phyloP scores from a whole-genome alignment of 2,888 invertebrate species.

The Microchrysa polita region DNA sequence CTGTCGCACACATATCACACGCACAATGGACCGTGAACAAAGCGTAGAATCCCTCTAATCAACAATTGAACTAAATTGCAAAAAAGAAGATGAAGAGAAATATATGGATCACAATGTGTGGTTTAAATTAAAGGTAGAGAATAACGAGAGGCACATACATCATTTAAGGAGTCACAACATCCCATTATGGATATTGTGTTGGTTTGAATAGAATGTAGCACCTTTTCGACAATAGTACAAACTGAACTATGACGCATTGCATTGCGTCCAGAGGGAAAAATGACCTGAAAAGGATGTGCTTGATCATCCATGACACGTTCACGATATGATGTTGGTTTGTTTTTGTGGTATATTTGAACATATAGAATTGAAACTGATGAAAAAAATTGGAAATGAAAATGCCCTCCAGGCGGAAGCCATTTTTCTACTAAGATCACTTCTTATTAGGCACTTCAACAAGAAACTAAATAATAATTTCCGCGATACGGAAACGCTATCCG shows the following conservation, averaged over 20 bases:
- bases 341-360: neutral
- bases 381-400: too few relatives aligned
- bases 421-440: neutral
- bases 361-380: too few relatives aligned
- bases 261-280: neutral
- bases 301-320: slow-evolving; percentile 28
- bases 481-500: neutral
- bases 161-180: slow-evolving; percentile 48
- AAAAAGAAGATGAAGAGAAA: neutral
- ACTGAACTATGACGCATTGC: too few relatives aligned
- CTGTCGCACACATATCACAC: slow-evolving; percentile 37
- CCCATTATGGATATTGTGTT: slow-evolving; percentile 32
- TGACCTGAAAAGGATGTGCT: slow-evolving; percentile 20
- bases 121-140: slow-evolving; percentile 44
- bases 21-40: slow-evolving; percentile 15
- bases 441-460: too few relatives aligned
- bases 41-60: slow-evolving; percentile 15
- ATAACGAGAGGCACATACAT: slow-evolving; percentile 44
- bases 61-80: slow-evolving; percentile 1
- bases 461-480: neutral
- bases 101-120: slow-evolving; percentile 35
- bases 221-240: neutral
- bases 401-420: too few relatives aligned
- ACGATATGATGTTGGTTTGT: slow-evolving; percentile 16
- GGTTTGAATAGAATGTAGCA: neutral